Evolutionary conservation across 2,888 invertebrate genomes (phyloP).

Genomic region (Patella depressa): DNA sequence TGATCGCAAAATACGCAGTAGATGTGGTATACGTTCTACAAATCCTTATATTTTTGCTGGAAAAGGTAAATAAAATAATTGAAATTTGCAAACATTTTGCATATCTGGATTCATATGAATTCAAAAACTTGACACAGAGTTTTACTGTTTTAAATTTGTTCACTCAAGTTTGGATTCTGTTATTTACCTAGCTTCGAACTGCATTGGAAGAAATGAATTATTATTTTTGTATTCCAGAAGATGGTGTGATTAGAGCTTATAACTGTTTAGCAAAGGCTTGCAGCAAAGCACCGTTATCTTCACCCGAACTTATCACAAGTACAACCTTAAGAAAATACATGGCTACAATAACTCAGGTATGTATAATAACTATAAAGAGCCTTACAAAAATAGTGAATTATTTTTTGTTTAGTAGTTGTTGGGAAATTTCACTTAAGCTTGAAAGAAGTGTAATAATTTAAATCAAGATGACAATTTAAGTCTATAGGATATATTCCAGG

Average conservation of each 20-base stretch:
- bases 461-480: neutral
- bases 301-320: neutral
- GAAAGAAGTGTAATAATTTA: neutral
- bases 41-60: no score
- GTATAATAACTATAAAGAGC: neutral
- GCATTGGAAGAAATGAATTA: no score
- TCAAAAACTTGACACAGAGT: no score
- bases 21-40: no score
- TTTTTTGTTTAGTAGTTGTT: no score
- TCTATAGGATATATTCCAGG: neutral
- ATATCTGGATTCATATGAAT: no score
- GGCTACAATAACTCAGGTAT: slow-evolving; percentile 5
- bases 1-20: neutral
- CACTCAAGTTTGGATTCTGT: no score
- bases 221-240: neutral
- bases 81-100: no score
- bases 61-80: no score
- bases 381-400: no score
- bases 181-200: no score
- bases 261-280: slow-evolving; percentile 12
- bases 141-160: no score
- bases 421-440: neutral
- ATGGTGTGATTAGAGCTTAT: slow-evolving; percentile 14
- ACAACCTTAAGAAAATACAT: neutral
- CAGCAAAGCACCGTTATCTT: slow-evolving; percentile 14